Conservation (phyloP, 2,888 invertebrate species). For the Apantesis nais region DNA sequence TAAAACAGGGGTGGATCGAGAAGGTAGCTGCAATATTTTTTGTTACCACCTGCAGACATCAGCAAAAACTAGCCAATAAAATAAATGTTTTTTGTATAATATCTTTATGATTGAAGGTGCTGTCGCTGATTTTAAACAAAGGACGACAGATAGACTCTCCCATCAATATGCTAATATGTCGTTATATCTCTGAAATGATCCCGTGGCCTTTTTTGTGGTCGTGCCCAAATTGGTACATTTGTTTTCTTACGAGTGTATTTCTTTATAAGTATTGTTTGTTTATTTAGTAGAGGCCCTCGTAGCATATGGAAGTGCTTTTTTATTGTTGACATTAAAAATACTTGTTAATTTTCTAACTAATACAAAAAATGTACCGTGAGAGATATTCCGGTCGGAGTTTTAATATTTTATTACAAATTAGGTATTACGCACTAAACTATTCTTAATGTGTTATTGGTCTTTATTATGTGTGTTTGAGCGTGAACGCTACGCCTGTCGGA, state of each 20-base stretch:
- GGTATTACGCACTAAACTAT: not conserved
- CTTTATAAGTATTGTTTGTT: conserved; percentile 75
- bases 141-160: conserved; percentile 75
- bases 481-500: conserved; percentile 23
- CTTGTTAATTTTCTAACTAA: conserved; percentile 44
- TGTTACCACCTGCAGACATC: conserved; percentile 73
- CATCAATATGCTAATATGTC: conserved; percentile 83
- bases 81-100: conserved; percentile 70
- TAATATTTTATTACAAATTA: conserved; percentile 28
- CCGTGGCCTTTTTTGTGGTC: conserved; percentile 71
- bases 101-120: conserved; percentile 81
- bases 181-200: conserved; percentile 68
- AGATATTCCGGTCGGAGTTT: conserved; percentile 49
- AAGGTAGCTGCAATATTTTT: conserved; percentile 56
- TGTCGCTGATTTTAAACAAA: conserved; percentile 85
- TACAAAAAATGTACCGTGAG: conserved; percentile 20
- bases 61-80: conserved; percentile 73
- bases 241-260: conserved; percentile 78
- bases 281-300: conserved; percentile 68
- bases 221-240: conserved; percentile 81
- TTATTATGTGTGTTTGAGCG: conserved; percentile 17
- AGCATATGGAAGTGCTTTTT: conserved; percentile 60
- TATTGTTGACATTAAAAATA: conserved; percentile 48
- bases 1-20: conserved; percentile 37
- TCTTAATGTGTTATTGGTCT: not conserved